Base-by-base conservation (phyloP, 2,888 invertebrate species). In the Poecilobothrus nobilitatus region DNA sequence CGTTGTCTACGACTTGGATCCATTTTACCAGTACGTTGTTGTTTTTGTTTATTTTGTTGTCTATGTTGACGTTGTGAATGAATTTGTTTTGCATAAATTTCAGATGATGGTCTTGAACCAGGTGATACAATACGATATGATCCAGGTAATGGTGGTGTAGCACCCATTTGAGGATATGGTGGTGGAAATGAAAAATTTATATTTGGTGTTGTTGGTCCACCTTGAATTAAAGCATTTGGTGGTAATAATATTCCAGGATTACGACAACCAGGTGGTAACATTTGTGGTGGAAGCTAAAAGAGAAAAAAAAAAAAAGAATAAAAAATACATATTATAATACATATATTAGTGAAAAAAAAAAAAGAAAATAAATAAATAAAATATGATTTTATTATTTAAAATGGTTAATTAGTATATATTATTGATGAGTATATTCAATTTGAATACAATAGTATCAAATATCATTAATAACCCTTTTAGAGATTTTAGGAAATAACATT, bases 1-100 rank as follows among this genome's bases (percentile, higher is more conserved):
- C 80, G 76, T 70, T 79, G 80, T n/a, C 78, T 77, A 9, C 76
- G 77, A 73, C 75, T 77, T 7, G 74, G 76, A 68, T 76, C 75
- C 34, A 74, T 73, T 70, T 77, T 78, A 1, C 76, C 73, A 1
- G 73, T 66, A n/a, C 76, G 75, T 22, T 72, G 72, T 44, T 71
- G 71, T n/a, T 27, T 27, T 27, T 27, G 27, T 27, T 5, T 27
- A 27, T 27, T 27, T 62, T 71, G 73, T 5, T 75, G 74, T 21
- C 75, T 75, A 15, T 76, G 74, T 61, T 75, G 76, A 7, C 77
- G 73, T 41, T 75, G 75, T 70, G 71, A 67, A 71, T 71, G 71
- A 65, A 53, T 53, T 18, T 53, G 53, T 53, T 53, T 53, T 12
- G 53, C 53, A 53, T 53, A 53, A 34, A 65, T 65, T 33, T 66